Percentiles rank a stretch among this genome's conserved stretches.
Conservation (phyloP, 2,797 vertebrate species). For the Prunella strophiata region DNA sequence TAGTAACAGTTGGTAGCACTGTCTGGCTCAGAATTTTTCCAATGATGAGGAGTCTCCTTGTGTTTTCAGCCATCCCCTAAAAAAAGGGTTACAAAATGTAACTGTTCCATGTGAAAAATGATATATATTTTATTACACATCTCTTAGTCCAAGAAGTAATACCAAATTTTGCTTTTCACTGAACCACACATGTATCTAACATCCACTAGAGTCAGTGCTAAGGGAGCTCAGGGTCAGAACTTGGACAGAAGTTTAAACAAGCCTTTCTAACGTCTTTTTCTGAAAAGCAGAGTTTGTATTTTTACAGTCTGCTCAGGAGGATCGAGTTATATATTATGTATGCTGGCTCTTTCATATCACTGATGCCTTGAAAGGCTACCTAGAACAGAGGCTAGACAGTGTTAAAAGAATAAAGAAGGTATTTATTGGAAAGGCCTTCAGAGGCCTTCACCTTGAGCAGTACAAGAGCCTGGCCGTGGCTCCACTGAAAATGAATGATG, state of each 20-base stretch:
- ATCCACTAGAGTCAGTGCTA: not conserved
- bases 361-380: not conserved
- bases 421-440: not conserved
- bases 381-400: not conserved
- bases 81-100: not conserved
- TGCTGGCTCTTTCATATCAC: not conserved
- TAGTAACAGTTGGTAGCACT: not conserved
- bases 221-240: not conserved
- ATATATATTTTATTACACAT: not conserved
- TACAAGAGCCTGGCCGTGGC: not conserved
- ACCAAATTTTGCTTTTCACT: not conserved
- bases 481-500: no score
- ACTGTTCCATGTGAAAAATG: not conserved
- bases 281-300: not conserved
- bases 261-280: not conserved
- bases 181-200: not conserved
- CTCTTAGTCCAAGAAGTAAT: not conserved
- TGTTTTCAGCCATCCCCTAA: not conserved
- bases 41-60: accelerated
- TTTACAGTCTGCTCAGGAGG: not conserved
- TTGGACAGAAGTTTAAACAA: not conserved
- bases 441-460: not conserved
- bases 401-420: not conserved
- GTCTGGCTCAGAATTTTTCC: not conserved
- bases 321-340: not conserved